Base-by-base conservation (phyloP, 2,797 vertebrate species). In the Neosilurus mollespiculum region DNA sequence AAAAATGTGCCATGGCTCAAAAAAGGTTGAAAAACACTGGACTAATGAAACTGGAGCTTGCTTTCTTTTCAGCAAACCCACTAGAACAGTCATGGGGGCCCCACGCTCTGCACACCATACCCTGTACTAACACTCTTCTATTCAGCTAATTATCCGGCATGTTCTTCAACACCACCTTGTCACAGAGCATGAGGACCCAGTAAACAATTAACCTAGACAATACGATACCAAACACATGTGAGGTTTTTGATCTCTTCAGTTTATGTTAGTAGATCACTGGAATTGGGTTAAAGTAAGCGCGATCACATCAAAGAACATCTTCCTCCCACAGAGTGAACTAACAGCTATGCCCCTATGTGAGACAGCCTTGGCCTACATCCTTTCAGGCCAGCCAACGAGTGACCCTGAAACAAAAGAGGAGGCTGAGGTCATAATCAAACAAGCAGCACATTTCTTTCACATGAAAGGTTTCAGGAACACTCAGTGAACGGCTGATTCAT, bases 401-500 rank as follows among this genome's bases (percentile, higher is more conserved):
- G 91, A 92, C 89, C 91, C 84, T 89, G 91, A 91, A 80, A 93
- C 93, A 93, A 93, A 92, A 90, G 89, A 89, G 88, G 88, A 92
- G 92, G 91, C 54, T 91, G 92, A 93, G 91, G 93, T 93, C 90
- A 92, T 89, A 90, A 89, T 90, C 92, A 94, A 81, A 93, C 92
- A 93, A 93, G 92, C 90, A 91, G 87, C 80, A 88, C 90, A 85
- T 92, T 94, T 93, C 91, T 93, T 90, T 92, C 93, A 93, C 92
- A 92, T 92, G 92, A 93, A 93, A 92, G 91, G 86, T 89, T 91
- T 91, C 90, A 71, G 90, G 86, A 90, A 90, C 87, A 89, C 91
- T 90, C 90, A 22, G 90, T 84, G 88, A 89, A 87, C 91, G 89
- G 92, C 88, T 89, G 89, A 92, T 92, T 93, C 91, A 93, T 92